Evolutionary conservation across 2,113 vertebrate genomes (phyloP).

Genomic region (Pungitius pungitius): DNA sequence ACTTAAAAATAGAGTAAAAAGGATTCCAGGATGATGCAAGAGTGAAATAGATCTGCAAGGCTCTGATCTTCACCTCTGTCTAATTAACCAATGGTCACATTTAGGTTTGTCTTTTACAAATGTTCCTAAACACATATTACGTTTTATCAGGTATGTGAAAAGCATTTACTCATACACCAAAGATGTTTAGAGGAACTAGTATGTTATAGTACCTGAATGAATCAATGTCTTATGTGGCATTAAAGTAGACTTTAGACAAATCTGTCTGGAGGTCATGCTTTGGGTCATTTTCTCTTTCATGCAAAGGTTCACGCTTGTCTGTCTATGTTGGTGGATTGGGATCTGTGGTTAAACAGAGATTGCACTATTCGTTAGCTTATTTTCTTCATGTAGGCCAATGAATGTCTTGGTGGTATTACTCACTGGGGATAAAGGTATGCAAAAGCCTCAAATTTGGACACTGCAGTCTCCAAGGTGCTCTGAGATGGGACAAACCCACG

Average conservation of each 20-base stretch:
- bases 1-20: neutral
- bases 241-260: neutral
- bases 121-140: neutral
- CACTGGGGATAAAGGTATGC: neutral
- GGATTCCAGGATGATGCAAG: neutral
- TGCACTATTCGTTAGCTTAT: neutral
- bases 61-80: conserved; percentile 23
- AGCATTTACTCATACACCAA: neutral
- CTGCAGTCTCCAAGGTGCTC: conserved; percentile 2
- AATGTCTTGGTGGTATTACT: neutral
- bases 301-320: neutral
- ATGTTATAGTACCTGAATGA: neutral
- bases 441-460: neutral
- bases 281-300: conserved; percentile 7
- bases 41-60: conserved; percentile 9
- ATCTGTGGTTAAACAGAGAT: conserved; percentile 2
- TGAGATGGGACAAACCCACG: neutral
- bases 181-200: neutral
- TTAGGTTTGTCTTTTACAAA: neutral
- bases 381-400: neutral
- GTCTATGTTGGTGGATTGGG: conserved; percentile 9
- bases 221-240: neutral
- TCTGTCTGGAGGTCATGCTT: neutral
- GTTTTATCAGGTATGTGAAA: neutral
- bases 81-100: neutral